Base-by-base conservation (phyloP, 53 echinoderm and acorn worm species). In the Stichopus horrens region DNA sequence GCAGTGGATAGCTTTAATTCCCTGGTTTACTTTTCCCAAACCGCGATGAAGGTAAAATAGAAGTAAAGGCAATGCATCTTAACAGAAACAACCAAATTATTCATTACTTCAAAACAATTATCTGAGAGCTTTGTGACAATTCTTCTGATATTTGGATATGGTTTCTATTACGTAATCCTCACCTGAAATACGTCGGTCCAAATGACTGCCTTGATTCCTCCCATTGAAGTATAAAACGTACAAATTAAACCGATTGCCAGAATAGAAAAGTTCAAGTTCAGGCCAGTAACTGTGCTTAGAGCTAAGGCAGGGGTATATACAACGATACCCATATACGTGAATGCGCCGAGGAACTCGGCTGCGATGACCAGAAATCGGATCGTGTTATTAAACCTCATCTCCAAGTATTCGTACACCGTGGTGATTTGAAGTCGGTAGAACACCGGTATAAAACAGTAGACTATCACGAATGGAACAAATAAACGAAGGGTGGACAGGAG, bases 161-260 rank as follows among this genome's bases (percentile, higher is more conserved):
- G 37, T 37, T 37, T 37, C 37, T 37, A 37, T 37, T 37, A 37
- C 37, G 4, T 67, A 11, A 54, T 37, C 2, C 9, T 51, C 51
- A 94, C 93, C 88, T 94, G 94, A 88, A 94, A 94, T 7, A 94
- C 94, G 53, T 94, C 94, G 4, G 94, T 94, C 94, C 94, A 94
- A 22, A 94, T 94, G 74, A 94, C 93, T 13, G 94, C 94, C 82
- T 94, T 94, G 53, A 94, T 94, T 79, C 94, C 94, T 13, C 86
- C 86, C 14, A 86, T 86, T 23, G 86, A 51, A 6, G 86, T 86
- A 53, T 86, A 86, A 53, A 86, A 86, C 9, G 86, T 86, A 53
- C 86, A 86, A 9, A 74, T 86, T n/a, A 86, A 14, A 14, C 86
- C 86, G 9, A 22, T 54, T 14, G 37, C 55, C 11, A 86, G 74